Evolutionary conservation across 2,888 invertebrate genomes (phyloP), one percentile per base, ranked within the genome.

Genomic region (Uloborus plumipes): DNA sequence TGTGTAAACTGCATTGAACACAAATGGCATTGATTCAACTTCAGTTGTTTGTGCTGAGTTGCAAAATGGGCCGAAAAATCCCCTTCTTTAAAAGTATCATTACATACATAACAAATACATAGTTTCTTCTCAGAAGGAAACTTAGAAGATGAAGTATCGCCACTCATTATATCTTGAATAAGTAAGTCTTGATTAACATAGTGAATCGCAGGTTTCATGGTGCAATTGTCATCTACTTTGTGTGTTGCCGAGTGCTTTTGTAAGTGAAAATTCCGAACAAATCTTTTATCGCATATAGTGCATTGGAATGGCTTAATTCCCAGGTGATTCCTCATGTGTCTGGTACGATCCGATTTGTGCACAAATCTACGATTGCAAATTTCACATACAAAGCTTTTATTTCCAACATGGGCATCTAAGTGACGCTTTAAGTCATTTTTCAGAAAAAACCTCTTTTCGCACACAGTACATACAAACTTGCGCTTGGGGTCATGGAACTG

Each of bases 1-100:
- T 51, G 53, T 9, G 22, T 13, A 26, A 72, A 72, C 9, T 59
- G 62, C n/a, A 62, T 72, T 1, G 62, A 62, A 18, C 62, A 72
- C 39, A 72, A 51, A 61, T 64, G 62, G 20, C 72, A 72, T 14
- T 61, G 62, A 62, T 72, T 72, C 50, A 72, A 50, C 53, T 61
- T n/a, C n/a, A 72, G 50, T 2, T 16, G n/a, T 31, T 53, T 31
- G 20, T 72, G 72, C 31, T 31, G 9, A 2, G 15, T 4, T 11
- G 18, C 14, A 50, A 72, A 72, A 62, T 72, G 72, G n/a, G n/a
- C 11, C 51, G 39, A 39, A 39, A 39, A 39, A 39, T 39, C 11
- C 3, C 39, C 9, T 39, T 39, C 39, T 39, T 39, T 2, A 6
- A 11, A 9, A 11, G 39, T 39, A 7, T 39, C 39, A 11, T 39